phyloP scores from a whole-genome alignment of 2,797 vertebrate genomes.

The Gambusia yucatana region DNA sequence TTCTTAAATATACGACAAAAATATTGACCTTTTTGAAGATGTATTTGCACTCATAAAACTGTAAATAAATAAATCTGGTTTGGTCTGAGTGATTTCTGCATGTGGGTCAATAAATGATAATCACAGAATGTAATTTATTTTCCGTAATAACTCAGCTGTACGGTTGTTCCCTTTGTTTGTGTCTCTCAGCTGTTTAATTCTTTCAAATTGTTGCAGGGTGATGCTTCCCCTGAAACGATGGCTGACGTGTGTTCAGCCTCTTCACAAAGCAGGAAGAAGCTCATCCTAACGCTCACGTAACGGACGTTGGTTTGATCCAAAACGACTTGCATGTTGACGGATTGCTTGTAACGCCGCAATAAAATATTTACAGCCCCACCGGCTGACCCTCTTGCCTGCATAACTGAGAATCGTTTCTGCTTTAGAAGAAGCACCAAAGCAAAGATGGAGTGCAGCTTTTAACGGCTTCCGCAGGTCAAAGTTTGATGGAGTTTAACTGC shows the following conservation, averaged over 20 bases:
- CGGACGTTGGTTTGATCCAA: slow-evolving; percentile 47
- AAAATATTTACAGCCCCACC: slow-evolving; percentile 55
- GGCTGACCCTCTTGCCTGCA: slow-evolving; percentile 37
- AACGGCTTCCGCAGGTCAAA: slow-evolving; percentile 49
- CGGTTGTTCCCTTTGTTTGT: not conserved
- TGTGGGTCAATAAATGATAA: not conserved
- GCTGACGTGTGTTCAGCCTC: slow-evolving; percentile 35
- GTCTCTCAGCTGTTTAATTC: slow-evolving; percentile 5
- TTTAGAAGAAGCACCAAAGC: slow-evolving; percentile 40
- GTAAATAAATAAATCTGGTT: not conserved
- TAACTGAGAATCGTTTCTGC: slow-evolving; percentile 62
- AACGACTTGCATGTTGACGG: slow-evolving; percentile 40
- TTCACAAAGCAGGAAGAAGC: slow-evolving; percentile 48
- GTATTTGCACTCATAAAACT: not conserved
- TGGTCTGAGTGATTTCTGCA: not conserved
- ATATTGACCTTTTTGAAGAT: not conserved
- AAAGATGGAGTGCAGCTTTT: slow-evolving; percentile 58
- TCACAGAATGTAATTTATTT: not conserved
- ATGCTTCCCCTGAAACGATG: slow-evolving; percentile 34
- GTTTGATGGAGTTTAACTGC: slow-evolving; percentile 29
- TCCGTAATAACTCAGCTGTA: not conserved
- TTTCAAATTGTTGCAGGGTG: slow-evolving; percentile 36
- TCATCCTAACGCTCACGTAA: slow-evolving; percentile 49
- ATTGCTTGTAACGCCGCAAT: slow-evolving; percentile 44
- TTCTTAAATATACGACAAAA: not conserved